These are phyloP conservation scores for Noctua comes DNA, from an alignment of 2,888 invertebrate species.

Conservation along the genomic window DNA sequence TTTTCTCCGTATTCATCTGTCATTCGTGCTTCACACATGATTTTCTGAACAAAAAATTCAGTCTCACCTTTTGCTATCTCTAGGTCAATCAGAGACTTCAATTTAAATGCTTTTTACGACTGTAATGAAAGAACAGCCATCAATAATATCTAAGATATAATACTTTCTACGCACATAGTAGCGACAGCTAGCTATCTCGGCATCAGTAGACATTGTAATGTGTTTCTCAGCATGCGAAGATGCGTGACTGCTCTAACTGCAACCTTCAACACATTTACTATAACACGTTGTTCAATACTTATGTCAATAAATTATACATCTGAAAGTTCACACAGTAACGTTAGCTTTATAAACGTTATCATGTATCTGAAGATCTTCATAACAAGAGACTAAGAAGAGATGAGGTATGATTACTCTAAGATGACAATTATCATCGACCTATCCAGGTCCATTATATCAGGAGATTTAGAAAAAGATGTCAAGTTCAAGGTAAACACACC, in stretches of 20 bases:
- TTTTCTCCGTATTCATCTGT: neutral
- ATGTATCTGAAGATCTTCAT: neutral
- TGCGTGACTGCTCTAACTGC: slow-evolving; percentile 48
- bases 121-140: slow-evolving; percentile 24
- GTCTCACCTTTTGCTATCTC: slow-evolving; percentile 5
- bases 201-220: slow-evolving; percentile 58
- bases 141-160: slow-evolving; percentile 55
- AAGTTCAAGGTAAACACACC: neutral
- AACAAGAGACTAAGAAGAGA: neutral
- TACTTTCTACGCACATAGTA: slow-evolving; percentile 58
- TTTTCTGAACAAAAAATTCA: neutral
- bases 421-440: neutral
- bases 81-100: slow-evolving; percentile 14
- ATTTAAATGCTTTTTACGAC: slow-evolving; percentile 24
- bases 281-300: slow-evolving; percentile 28
- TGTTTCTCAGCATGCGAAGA: slow-evolving; percentile 56
- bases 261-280: slow-evolving; percentile 40
- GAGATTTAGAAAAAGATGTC: neutral
- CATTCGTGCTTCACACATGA: neutral
- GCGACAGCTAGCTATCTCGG: slow-evolving; percentile 46
- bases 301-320: slow-evolving; percentile 17
- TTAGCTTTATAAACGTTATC: neutral
- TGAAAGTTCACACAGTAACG: slow-evolving; percentile 16
- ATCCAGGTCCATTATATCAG: neutral
- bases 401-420: neutral